A percentile compares a stretch with the other conserved stretches of the same genome.
Evolutionary conservation across 2,113 vertebrate species (phyloP).

Genomic region (Myrmophylax atrothorax): DNA sequence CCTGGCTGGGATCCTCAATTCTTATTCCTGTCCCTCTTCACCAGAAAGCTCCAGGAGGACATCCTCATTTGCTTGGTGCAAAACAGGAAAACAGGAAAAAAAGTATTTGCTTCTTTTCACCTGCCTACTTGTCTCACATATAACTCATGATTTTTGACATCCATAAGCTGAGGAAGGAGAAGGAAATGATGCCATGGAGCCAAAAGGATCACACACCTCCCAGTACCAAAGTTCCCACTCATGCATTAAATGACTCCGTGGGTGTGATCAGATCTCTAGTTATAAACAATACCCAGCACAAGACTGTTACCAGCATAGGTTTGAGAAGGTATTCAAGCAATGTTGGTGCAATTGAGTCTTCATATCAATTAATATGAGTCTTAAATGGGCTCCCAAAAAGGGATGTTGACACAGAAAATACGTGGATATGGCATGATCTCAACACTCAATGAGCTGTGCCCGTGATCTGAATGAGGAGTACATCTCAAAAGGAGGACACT

Average conservation of each 20-base stretch:
- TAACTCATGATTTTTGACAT: not conserved
- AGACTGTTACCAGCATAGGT: not conserved
- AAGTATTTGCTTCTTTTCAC: not conserved
- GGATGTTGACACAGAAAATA: not conserved
- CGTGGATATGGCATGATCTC: not conserved
- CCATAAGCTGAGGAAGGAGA: not conserved
- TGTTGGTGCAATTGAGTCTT: accelerated
- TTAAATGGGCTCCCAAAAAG: not conserved
- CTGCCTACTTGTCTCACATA: not conserved
- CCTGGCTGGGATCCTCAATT: not conserved
- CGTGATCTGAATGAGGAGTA: accelerated
- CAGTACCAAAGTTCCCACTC: not conserved
- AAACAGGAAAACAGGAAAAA: not conserved
- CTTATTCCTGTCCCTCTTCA: not conserved
- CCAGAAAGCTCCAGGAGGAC: not conserved
- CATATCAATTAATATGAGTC: not conserved
- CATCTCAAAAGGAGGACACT: not conserved
- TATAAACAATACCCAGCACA: not conserved
- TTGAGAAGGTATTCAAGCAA: not conserved
- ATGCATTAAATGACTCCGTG: not conserved
- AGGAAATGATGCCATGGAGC: not conserved
- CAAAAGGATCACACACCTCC: not conserved
- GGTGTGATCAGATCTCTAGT: not conserved
- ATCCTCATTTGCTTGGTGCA: not conserved
- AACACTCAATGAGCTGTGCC: not conserved